Evolutionary conservation across 2,888 invertebrate genomes (phyloP), one percentile per base, ranked within the genome.

Genomic region (Caenorhabditis sp.): DNA sequence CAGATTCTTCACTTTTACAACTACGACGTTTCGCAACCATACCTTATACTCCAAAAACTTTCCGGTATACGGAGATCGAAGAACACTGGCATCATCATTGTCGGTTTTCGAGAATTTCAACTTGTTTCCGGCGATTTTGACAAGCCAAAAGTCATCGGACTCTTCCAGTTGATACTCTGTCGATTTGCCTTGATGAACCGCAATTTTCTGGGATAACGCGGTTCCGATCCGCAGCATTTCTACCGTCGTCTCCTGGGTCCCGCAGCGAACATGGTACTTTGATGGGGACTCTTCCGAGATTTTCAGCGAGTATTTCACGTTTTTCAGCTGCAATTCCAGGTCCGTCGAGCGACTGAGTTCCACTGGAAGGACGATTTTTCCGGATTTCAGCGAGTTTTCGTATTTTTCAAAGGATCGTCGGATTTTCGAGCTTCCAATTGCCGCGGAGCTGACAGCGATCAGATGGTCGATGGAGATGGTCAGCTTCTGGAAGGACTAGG

Each of bases 61-160:
- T 47, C 81, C 81, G 50, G 81, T 77, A 22, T 76, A 81, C n/a
- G 70, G 76, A n/a, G 76, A 76, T 56, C 69, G 47, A 20, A 81
- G 24, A 18, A 70, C 44, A 1, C 24, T 35, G 6, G 64, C 61
- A 56, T 81, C 81, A 20, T 81, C 60, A 4, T 53, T 53, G 24
- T 71, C 70, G n/a, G 22, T 61, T 47, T 71, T 79, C 22, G 65
- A 15, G 32, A 71, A 79, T 44, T 71, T 71, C 53, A 79, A 13
- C 22, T 71, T 70, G 24, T 71, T 70, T 60, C 61, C 71, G 28
- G 60, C 53, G 35, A 76, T 53, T 68, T 76, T 76, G 24, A 76
- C 68, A 15, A 53, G 20, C 32, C 67, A 71, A 22, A 44, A 28
- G 26, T 79, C 67, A 0, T 80, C 74, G 1, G 56, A 74, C 35